Evolutionary conservation across 2,888 invertebrate species (phyloP), one percentile per base, ranked within the genome.

Genomic region (Matsumyia berberina): DNA sequence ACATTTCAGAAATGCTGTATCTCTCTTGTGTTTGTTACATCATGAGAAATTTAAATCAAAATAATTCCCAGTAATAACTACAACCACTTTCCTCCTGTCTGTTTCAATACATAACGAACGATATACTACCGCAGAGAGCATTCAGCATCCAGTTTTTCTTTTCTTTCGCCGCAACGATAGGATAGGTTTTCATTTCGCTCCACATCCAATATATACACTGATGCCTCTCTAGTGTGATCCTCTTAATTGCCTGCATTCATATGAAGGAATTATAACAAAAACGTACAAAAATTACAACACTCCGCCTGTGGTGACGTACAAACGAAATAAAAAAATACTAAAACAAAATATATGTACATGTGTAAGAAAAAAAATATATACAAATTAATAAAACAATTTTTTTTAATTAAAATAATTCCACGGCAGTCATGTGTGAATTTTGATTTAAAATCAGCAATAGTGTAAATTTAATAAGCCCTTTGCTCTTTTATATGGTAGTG

Each of bases 401-500:
- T 78, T 85, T 85, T 83, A 85, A 85, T 85, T 85, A 80, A 85
- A 85, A 85, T 85, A 85, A 80, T 85, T 64, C 66, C 70, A 44
- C n/a, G 29, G 80, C 74, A 85, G 85, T 80, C 80, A 76, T 85
- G 85, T 80, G 80, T 85, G 53, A 85, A 74, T 80, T 85, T 85
- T 85, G 80, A 85, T 85, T 80, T 85, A 85, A 85, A 85, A 80
- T 80, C 74, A 85, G 85, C 74, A 44, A 85, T 80, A 85, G 80
- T 85, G 80, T 85, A 80, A 76, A 85, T 85, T 85, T 85, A 85
- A 85, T 80, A 85, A 85, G 80, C 85, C 79, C 62, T 83, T 78
- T 73, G 79, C 73, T 76, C 70, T 85, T 76, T 85, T 85, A 80
- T 85, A 49, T 64, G 4, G 24, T 70, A 85, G 80, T 80, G 53